Conservation (phyloP, 2,888 invertebrate genomes). For the Tineola bisselliella region DNA sequence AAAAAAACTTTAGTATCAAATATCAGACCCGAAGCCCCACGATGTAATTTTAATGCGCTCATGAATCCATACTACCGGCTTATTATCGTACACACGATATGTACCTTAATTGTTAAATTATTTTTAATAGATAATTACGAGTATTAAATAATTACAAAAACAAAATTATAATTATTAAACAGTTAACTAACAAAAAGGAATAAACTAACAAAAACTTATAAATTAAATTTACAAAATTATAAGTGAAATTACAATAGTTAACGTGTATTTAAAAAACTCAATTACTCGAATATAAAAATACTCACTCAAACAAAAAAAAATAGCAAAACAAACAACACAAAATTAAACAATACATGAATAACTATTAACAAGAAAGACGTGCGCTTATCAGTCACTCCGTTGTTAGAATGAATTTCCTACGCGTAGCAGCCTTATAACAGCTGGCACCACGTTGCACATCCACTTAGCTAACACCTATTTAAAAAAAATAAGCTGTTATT, state of each 20-base stretch:
- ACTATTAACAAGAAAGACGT: background rate
- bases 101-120: background rate
- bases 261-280: too few species aligned
- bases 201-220: too few species aligned
- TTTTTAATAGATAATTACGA: background rate
- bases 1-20: background rate
- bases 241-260: too few species aligned
- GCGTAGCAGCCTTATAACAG: background rate
- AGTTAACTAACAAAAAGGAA: too few species aligned
- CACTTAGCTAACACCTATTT: too few species aligned
- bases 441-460: too few species aligned
- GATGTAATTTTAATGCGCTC: slow-evolving; percentile 17
- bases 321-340: slow-evolving; percentile 1
- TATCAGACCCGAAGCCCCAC: slow-evolving; percentile 30
- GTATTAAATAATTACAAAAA: background rate
- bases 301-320: background rate
- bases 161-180: background rate
- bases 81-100: slow-evolving; percentile 21
- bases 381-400: background rate
- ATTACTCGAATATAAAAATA: background rate
- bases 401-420: background rate
- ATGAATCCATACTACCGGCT: slow-evolving; percentile 56
- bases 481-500: too few species aligned
- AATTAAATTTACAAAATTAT: too few species aligned
- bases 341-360: slow-evolving; percentile 7